Conservation (phyloP, 1,140 invertebrate genomes). For the Zaprionus vittiger region DNA sequence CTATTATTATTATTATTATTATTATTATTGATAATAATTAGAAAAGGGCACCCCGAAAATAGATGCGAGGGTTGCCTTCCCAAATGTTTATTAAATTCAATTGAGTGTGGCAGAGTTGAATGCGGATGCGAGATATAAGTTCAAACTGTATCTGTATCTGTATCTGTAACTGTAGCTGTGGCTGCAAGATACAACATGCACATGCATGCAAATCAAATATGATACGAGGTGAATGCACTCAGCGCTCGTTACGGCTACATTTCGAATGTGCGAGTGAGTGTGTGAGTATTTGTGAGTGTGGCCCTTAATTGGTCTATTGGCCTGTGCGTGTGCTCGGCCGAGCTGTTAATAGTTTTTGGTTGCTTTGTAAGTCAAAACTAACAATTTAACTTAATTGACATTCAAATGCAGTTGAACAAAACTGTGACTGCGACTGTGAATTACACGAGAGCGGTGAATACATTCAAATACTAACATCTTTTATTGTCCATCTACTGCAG, state of each 20-base stretch:
- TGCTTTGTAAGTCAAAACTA: constrained; percentile 74
- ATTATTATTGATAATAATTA: constrained; percentile 76
- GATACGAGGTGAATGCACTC: constrained; percentile 75
- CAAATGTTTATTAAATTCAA: constrained; percentile 78
- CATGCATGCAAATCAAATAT: constrained; percentile 66
- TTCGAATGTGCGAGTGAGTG: constrained; percentile 22
- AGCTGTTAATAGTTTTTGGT: constrained; percentile 66
- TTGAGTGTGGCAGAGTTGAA: constrained; percentile 68
- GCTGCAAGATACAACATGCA: constrained; percentile 48
- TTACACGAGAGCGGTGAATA: background rate
- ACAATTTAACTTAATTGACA: constrained; percentile 79
- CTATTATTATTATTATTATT: background rate
- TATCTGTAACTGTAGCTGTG: constrained; percentile 33
- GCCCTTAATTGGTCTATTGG: constrained; percentile 66
- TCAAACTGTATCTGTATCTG: constrained; percentile 8
- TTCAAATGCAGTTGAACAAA: constrained; percentile 81
- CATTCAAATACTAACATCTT: background rate
- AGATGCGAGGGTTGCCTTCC: constrained; percentile 33
- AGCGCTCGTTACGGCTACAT: constrained; percentile 34
- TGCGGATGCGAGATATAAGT: constrained; percentile 46
- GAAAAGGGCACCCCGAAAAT: constrained; percentile 67
- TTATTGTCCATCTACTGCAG: background rate
- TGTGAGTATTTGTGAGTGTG: constrained; percentile 22
- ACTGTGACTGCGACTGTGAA: constrained; percentile 34
- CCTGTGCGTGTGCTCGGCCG: constrained; percentile 33